Base-by-base conservation (phyloP, 2,113 vertebrate species). In the Lutjanus erythropterus region DNA sequence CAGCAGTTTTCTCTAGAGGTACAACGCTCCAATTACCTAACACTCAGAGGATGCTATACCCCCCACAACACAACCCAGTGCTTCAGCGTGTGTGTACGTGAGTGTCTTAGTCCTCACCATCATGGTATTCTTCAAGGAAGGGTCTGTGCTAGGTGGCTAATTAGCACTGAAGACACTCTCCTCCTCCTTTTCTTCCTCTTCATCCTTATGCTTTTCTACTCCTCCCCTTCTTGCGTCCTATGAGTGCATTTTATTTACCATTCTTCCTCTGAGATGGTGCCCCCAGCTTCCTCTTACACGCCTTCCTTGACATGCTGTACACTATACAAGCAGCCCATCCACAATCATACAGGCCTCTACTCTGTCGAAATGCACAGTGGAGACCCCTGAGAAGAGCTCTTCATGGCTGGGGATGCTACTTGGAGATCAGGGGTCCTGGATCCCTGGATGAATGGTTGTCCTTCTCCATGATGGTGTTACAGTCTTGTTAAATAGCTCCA, bases 1-100 rank as follows among this genome's bases (percentile, higher is more conserved):
- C 98, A 98, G 97, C 97, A 97, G 97, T 97, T 97, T 98, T 98
- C 97, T 97, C 96, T 96, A 95, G 97, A 98, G 98, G 96, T 98
- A 97, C 97, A 97, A 97, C 96, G 97, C 96, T 97, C 97, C 97
- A 98, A 98, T 99, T 98, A 99, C 97, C 96, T 96, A 95, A 96
- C 96, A 97, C 97, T 97, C 96, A 96, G 95, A 96, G 93, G 96
- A 96, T 94, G 89, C 92, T 96, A 93, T 94, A 95, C 96, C 90
- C 84, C 89, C 81, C 87, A 88, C 81, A 82, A 75, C 83, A 59
- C 86, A 82, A 31, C 72, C 76, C 78, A 53, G 69, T 75, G 84
- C 83, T 84, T 87, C 82, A 84, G 88, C 75, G 75, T 80, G 60
- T 56, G 81, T 68, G 80, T 81, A 64, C 10, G 84, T 87, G 86